phyloP scores from a whole-genome alignment of 1,140 invertebrate genomes.

The Aradophagus sp. region DNA sequence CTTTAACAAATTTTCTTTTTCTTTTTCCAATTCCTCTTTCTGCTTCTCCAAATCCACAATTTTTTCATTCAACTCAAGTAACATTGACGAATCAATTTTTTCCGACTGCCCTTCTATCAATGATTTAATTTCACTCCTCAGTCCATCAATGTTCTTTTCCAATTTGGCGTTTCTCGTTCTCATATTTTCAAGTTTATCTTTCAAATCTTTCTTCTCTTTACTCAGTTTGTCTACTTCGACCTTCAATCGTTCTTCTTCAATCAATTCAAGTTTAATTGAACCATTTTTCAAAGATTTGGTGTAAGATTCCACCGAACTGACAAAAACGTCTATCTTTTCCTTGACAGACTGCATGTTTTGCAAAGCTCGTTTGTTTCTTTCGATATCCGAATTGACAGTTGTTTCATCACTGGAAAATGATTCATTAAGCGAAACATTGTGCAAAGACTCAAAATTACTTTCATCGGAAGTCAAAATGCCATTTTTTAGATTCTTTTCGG shows the following conservation, averaged over 20 bases:
- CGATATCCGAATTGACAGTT: slow-evolving; percentile 46
- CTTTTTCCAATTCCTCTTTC: slow-evolving; percentile 23
- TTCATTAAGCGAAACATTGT: slow-evolving; percentile 21
- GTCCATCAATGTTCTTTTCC: slow-evolving; percentile 64
- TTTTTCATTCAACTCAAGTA: slow-evolving; percentile 39
- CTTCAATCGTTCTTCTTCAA: slow-evolving; percentile 61
- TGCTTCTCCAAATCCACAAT: slow-evolving; percentile 38
- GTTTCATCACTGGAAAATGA: slow-evolving; percentile 52
- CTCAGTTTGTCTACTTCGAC: slow-evolving; percentile 56
- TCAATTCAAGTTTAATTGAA: slow-evolving; percentile 53
- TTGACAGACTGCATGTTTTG: slow-evolving; percentile 44
- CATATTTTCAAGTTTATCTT: slow-evolving; percentile 61
- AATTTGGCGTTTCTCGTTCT: slow-evolving; percentile 64
- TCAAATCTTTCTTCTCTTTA: slow-evolving; percentile 64
- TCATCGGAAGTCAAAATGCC: slow-evolving; percentile 13
- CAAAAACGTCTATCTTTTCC: slow-evolving; percentile 58
- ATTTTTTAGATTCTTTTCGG: slow-evolving; percentile 53
- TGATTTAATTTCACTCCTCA: slow-evolving; percentile 59
- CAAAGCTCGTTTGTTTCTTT: slow-evolving; percentile 44
- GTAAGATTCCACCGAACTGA: slow-evolving; percentile 38
- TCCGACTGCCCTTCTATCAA: slow-evolving; percentile 38
- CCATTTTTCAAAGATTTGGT: slow-evolving; percentile 47
- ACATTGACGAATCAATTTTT: slow-evolving; percentile 34
- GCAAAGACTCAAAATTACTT: slow-evolving; percentile 11
- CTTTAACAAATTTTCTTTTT: slow-evolving; percentile 25